phyloP scores from a whole-genome alignment of 1,140 invertebrate species.

The Megathymus violae region DNA sequence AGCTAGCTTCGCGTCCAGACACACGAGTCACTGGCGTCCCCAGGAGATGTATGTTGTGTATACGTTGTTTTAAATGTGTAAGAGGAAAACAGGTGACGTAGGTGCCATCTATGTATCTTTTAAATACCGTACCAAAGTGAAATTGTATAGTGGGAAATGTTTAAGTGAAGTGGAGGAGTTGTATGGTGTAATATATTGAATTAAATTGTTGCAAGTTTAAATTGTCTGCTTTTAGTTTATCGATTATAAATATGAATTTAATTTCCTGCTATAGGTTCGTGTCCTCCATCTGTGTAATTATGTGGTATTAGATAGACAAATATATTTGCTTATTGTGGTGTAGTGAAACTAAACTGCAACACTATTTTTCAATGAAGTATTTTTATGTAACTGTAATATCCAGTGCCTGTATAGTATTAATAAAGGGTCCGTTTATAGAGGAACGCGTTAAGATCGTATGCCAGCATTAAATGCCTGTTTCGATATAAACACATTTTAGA shows the following conservation, averaged over 20 bases:
- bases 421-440: no score
- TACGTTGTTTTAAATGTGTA: conserved; percentile 1
- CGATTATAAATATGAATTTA: background rate
- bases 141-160: conserved; percentile 17
- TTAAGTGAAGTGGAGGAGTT: conserved; percentile 6
- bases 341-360: background rate
- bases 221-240: conserved; percentile 1
- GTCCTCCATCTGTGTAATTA: background rate
- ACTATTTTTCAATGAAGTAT: background rate
- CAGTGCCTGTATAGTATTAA: background rate
- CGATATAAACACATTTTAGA: no score
- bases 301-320: background rate
- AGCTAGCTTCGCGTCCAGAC: no score
- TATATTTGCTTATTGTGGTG: background rate
- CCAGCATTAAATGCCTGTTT: no score
- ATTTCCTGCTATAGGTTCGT: background rate
- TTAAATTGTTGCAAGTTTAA: background rate
- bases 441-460: no score
- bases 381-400: background rate
- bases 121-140: conserved; percentile 23
- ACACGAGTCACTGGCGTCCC: no score
- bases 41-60: background rate
- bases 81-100: conserved; percentile 8
- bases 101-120: conserved; percentile 20
- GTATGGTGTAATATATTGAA: conserved; percentile 1